Conservation (phyloP, 2,113 vertebrate genomes). For the Pelobates fuscus region DNA sequence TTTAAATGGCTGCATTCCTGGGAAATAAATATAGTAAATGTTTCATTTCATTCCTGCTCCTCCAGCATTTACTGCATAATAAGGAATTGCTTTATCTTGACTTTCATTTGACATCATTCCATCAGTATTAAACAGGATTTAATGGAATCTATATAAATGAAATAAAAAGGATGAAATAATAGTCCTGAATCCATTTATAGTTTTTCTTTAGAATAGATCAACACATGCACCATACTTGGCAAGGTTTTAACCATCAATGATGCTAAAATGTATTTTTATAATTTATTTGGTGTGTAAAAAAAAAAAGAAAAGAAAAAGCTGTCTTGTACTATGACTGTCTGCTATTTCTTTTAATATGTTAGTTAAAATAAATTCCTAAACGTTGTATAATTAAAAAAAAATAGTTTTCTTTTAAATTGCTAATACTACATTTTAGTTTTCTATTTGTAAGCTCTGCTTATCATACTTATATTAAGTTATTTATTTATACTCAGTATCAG, state of each 20-base stretch:
- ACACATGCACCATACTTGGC: not conserved
- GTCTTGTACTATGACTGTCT: no score
- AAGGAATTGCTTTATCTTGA: not conserved
- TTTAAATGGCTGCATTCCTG: not conserved
- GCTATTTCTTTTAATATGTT: not conserved
- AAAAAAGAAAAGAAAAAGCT: no score
- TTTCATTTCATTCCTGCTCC: not conserved
- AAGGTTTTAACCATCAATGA: not conserved
- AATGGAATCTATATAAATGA: not conserved
- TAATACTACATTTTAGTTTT: conserved; percentile 18
- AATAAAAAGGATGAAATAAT: not conserved
- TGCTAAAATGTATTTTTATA: not conserved
- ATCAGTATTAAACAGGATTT: not conserved
- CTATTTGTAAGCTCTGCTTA: conserved; percentile 20
- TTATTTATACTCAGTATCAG: conserved; percentile 30
- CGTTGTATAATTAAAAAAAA: conserved; percentile 24
- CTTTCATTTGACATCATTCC: conserved; percentile 25
- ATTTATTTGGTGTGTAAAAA: no score
- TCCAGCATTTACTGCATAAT: conserved; percentile 16
- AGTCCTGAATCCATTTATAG: not conserved
- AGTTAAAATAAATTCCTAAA: not conserved
- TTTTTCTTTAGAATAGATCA: not conserved
- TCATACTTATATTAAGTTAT: conserved; percentile 36
- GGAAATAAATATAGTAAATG: not conserved
- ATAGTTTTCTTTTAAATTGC: conserved; percentile 14